Evolutionary conservation across 2,797 vertebrate species (phyloP).

Genomic region (Labroides dimidiatus): DNA sequence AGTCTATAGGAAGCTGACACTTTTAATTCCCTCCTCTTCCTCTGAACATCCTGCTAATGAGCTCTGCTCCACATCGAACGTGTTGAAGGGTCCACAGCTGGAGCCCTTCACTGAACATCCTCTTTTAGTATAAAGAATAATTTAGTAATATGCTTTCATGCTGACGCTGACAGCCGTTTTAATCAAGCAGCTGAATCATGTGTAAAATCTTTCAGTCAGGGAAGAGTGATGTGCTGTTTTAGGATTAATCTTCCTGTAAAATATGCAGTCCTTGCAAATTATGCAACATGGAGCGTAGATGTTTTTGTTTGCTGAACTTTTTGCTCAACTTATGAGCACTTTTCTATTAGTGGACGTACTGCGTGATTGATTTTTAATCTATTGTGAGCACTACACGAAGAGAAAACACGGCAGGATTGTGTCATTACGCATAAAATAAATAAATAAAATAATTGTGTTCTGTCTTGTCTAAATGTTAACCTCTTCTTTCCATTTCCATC

Average conservation of each 20-base stretch:
- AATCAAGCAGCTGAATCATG: slow-evolving; percentile 32
- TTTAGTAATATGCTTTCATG: slow-evolving; percentile 26
- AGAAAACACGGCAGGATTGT: too few species aligned
- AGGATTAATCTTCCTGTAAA: neutral
- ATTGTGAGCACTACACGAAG: too few species aligned
- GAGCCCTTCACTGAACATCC: slow-evolving; percentile 34
- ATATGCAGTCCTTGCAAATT: neutral
- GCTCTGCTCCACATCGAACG: slow-evolving; percentile 42
- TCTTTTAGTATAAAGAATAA: slow-evolving; percentile 39
- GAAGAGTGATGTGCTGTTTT: neutral
- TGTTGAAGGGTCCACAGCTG: slow-evolving; percentile 54
- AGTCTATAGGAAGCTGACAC: slow-evolving; percentile 24
- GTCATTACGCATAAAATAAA: too few species aligned
- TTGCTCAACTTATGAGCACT: neutral
- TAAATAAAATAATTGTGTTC: too few species aligned
- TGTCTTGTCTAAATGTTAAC: too few species aligned
- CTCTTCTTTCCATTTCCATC: too few species aligned
- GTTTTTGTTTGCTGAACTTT: neutral
- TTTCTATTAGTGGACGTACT: neutral
- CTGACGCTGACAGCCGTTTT: slow-evolving; percentile 28
- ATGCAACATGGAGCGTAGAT: neutral
- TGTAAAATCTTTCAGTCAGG: neutral
- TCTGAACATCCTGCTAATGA: slow-evolving; percentile 46
- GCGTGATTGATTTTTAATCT: too few species aligned
- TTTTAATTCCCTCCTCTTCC: slow-evolving; percentile 23